A percentile compares a stretch with the other conserved stretches of the same genome.
Conservation (phyloP, 1,140 invertebrate genomes). For the Drosophila grimshawi region DNA sequence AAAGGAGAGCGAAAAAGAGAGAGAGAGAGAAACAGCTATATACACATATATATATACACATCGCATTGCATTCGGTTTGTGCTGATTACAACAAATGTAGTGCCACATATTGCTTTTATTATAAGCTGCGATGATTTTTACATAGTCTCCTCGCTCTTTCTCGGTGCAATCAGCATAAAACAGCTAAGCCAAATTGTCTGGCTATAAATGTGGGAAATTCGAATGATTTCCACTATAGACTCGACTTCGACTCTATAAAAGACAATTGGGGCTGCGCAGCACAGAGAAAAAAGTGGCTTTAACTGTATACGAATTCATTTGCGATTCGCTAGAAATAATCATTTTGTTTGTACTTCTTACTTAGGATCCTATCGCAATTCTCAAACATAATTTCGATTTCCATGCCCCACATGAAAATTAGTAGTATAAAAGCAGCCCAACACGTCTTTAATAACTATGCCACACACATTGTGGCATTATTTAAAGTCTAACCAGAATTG, state of each 20-base stretch:
- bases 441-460: constrained; percentile 52
- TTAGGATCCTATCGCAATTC: background rate
- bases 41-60: background rate
- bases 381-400: background rate
- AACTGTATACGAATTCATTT: too few species aligned
- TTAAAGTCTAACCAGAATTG: constrained; percentile 44
- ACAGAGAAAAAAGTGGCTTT: background rate
- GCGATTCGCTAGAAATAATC: too few species aligned
- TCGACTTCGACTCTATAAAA: constrained; percentile 4
- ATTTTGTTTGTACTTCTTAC: background rate
- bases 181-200: constrained; percentile 1
- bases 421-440: background rate
- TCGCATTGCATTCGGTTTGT: constrained; percentile 8
- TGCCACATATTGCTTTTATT: constrained; percentile 65
- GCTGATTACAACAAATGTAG: constrained; percentile 60
- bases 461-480: constrained; percentile 25
- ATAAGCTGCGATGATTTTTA: constrained; percentile 5
- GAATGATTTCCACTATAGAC: background rate
- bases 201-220: background rate
- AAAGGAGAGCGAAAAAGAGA: background rate
- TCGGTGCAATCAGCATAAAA: constrained; percentile 36
- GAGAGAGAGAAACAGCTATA: background rate
- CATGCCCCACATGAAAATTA: too few species aligned
- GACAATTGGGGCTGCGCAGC: background rate
- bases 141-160: background rate